Percentiles rank a stretch among this genome's conserved stretches.
Conservation (phyloP, 2,888 invertebrate species). For the Lepidochrysops patricia region DNA sequence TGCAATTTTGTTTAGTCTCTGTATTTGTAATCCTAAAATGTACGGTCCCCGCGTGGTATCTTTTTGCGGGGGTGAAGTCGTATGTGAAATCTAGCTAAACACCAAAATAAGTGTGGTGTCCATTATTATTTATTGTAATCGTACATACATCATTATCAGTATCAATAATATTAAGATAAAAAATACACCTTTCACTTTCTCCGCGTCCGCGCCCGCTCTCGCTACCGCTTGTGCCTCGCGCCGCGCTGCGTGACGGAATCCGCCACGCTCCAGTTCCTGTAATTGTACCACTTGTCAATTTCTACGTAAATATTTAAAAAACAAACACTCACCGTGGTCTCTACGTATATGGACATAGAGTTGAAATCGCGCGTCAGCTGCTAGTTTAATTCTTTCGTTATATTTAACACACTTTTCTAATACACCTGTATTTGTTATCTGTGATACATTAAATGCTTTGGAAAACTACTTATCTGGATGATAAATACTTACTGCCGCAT, state of each 20-base stretch:
- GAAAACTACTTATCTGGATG: no score
- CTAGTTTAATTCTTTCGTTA: neutral
- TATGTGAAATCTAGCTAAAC: no score
- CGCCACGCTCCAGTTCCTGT: constrained; percentile 54
- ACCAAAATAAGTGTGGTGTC: no score
- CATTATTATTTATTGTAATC: no score
- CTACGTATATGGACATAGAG: neutral
- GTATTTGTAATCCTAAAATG: no score
- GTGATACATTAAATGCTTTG: neutral
- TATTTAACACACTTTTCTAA: neutral
- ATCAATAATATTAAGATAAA: no score
- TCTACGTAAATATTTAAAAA: constrained; percentile 64
- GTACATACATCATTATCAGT: no score
- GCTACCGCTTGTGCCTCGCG: constrained; percentile 24
- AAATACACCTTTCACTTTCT: constrained; percentile 4
- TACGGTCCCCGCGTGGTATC: no score
- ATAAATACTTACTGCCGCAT: no score
- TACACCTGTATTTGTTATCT: neutral
- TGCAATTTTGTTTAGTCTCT: no score
- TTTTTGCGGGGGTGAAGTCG: no score
- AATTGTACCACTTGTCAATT: constrained; percentile 61
- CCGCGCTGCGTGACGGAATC: constrained; percentile 58
- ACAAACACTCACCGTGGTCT: constrained; percentile 16
- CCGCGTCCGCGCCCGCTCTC: constrained; percentile 14
- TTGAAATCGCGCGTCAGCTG: constrained; percentile 5